Conservation (phyloP, 2,113 vertebrate genomes). For the Parus major region DNA sequence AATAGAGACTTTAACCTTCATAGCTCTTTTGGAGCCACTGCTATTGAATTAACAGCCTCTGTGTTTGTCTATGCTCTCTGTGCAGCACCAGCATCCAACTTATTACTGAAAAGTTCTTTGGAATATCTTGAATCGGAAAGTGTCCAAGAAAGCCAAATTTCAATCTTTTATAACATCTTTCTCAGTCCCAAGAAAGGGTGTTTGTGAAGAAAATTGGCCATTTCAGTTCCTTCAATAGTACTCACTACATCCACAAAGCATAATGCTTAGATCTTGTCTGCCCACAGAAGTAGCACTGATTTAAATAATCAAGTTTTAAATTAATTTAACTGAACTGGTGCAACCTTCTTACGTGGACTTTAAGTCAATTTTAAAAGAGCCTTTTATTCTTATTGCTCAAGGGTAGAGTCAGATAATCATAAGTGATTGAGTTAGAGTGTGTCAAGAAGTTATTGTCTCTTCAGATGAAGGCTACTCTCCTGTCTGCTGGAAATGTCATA, state of each 20-base stretch:
- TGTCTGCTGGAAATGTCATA: neutral
- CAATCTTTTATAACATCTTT: neutral
- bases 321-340: conserved; percentile 20
- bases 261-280: conserved; percentile 31
- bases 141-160: conserved; percentile 12
- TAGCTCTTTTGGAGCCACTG: neutral
- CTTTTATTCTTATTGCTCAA: conserved; percentile 31
- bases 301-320: conserved; percentile 55
- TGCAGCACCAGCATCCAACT: neutral
- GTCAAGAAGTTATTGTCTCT: conserved; percentile 17
- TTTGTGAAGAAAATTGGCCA: conserved; percentile 1
- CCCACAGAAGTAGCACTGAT: conserved; percentile 4
- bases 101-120: conserved; percentile 18
- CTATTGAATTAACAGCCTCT: neutral
- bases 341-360: neutral
- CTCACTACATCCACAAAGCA: neutral
- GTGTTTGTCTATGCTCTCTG: neutral
- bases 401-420: conserved; percentile 21
- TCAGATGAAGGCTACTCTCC: neutral
- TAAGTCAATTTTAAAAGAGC: conserved; percentile 20
- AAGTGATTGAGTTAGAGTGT: conserved; percentile 20
- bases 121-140: neutral
- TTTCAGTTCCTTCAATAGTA: neutral
- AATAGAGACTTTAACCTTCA: neutral
- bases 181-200: neutral